Percentiles rank a stretch among this genome's conserved stretches.
phyloP scores from a whole-genome alignment of 2,113 vertebrate genomes.

The Malurus cyaneus region DNA sequence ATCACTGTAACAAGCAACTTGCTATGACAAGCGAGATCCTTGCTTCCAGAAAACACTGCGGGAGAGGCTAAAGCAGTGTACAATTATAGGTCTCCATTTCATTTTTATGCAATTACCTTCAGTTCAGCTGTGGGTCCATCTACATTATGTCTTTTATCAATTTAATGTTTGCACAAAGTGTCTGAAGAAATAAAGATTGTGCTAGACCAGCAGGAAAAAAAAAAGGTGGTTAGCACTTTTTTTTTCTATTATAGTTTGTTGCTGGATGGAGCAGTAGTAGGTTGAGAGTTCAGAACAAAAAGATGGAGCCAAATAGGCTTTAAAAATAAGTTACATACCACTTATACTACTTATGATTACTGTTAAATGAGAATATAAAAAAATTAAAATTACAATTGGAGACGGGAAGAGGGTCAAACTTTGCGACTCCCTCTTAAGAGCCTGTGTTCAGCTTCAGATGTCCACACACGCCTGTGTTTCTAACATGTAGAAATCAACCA shows the following conservation, averaged over 20 bases:
- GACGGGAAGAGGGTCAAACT: neutral
- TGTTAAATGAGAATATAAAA: conserved; percentile 50
- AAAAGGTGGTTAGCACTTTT: conserved; percentile 19
- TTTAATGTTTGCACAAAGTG: conserved; percentile 72
- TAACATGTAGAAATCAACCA: neutral
- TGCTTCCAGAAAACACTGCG: conserved; percentile 68
- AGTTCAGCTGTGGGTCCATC: conserved; percentile 60
- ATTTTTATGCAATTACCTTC: conserved; percentile 74
- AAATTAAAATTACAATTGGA: conserved; percentile 30
- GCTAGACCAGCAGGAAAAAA: conserved; percentile 47
- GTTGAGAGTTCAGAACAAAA: conserved; percentile 39
- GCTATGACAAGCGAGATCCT: conserved; percentile 54
- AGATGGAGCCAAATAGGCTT: conserved; percentile 47
- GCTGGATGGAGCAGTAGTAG: conserved; percentile 41
- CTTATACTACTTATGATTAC: conserved; percentile 45
- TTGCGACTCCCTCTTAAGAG: neutral
- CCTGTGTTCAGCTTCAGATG: neutral
- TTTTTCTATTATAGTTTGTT: conserved; percentile 7
- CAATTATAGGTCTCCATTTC: conserved; percentile 75
- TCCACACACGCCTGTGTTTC: neutral
- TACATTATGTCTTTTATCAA: conserved; percentile 66
- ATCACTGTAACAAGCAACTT: conserved; percentile 64
- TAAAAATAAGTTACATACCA: conserved; percentile 42
- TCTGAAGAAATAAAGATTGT: conserved; percentile 76
- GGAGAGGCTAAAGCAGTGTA: conserved; percentile 59